Percentiles rank a stretch among this genome's conserved stretches.
Evolutionary conservation across 2,888 invertebrate species (phyloP).

Genomic region (Dasypogon diadema): DNA sequence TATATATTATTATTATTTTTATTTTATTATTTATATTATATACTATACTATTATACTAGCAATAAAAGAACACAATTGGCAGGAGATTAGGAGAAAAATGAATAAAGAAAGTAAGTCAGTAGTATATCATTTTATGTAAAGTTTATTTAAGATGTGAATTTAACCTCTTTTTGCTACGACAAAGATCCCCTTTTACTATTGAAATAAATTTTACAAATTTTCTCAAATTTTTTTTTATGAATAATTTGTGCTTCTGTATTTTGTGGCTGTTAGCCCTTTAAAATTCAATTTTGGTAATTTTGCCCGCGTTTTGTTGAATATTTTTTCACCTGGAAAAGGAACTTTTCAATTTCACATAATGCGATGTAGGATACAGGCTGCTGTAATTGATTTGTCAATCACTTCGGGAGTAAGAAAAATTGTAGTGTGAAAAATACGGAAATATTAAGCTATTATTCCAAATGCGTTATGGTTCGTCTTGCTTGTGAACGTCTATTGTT

Average conservation of each 20-base stretch:
- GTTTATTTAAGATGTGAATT: no score
- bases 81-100: no score
- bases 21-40: no score
- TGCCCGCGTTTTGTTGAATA: background rate
- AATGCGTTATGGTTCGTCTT: background rate
- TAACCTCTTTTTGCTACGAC: background rate
- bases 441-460: background rate
- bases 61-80: no score
- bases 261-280: background rate
- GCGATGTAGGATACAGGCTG: background rate
- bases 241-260: background rate
- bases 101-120: no score
- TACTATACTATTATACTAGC: no score
- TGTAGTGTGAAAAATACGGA: background rate
- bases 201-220: background rate
- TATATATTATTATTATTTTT: no score
- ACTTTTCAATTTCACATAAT: no score
- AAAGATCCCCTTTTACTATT: background rate
- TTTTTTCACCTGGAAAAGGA: background rate
- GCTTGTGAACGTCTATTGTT: background rate
- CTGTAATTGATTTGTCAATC: background rate
- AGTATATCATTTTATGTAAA: no score
- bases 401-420: background rate
- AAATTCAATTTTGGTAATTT: background rate
- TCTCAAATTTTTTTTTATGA: background rate